Evolutionary conservation across 2,888 invertebrate genomes (phyloP).

Genomic region (Lissocephala sabroskyi): DNA sequence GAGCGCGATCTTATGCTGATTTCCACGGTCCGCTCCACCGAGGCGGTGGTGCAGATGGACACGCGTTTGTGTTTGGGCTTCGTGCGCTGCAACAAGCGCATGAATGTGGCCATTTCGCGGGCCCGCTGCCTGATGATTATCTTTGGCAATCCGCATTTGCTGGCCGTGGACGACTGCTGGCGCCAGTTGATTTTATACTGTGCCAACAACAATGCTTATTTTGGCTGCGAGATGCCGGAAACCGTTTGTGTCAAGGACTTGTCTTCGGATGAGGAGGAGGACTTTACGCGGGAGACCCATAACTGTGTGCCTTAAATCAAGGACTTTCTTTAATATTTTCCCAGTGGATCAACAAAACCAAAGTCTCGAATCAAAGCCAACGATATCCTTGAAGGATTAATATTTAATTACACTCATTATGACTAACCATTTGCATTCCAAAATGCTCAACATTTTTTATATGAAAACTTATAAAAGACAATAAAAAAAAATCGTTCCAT

Average conservation of each 20-base stretch:
- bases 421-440: too few relatives aligned
- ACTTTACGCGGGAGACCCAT: not conserved
- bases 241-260: slow-evolving; percentile 11
- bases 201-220: slow-evolving; percentile 77
- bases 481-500: too few relatives aligned
- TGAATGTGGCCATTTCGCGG: slow-evolving; percentile 92
- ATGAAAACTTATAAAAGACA: too few relatives aligned
- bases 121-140: slow-evolving; percentile 83
- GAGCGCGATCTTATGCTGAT: slow-evolving; percentile 78
- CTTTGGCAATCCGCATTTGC: slow-evolving; percentile 86
- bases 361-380: not conserved
- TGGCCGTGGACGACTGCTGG: slow-evolving; percentile 81
- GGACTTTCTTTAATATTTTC: not conserved
- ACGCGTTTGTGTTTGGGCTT: slow-evolving; percentile 79
- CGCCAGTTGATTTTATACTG: slow-evolving; percentile 78
- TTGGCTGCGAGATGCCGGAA: slow-evolving; percentile 79
- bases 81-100: slow-evolving; percentile 81
- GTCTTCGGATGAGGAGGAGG: not conserved
- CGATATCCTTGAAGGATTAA: too few relatives aligned
- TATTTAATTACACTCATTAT: too few relatives aligned
- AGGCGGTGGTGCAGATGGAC: slow-evolving; percentile 72
- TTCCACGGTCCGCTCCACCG: slow-evolving; percentile 78
- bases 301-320: slow-evolving; percentile 2
- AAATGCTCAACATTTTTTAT: too few relatives aligned
- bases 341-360: not conserved